Evolutionary conservation across 2,888 invertebrate genomes (phyloP).

Genomic region (Eupeodes latifasciatus): DNA sequence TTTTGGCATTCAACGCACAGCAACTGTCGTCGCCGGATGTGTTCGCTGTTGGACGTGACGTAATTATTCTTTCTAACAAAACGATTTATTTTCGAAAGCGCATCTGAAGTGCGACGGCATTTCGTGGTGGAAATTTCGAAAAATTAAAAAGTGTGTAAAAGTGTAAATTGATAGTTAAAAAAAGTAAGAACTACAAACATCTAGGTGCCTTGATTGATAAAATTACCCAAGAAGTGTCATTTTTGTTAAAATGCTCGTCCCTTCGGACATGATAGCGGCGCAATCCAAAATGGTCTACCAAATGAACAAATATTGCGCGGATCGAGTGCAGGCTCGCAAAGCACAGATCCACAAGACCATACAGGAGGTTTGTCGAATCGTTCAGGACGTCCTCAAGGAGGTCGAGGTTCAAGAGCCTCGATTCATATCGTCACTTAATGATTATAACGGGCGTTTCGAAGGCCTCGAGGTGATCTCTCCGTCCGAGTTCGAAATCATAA

Average conservation of each 20-base stretch:
- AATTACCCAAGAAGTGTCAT: constrained; percentile 68
- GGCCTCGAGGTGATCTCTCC: constrained; percentile 97
- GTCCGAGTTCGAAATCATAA: constrained; percentile 96
- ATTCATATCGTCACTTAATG: constrained; percentile 95
- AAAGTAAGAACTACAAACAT: not conserved
- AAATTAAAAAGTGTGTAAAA: not conserved
- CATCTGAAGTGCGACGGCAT: constrained; percentile 37
- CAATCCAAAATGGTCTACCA: constrained; percentile 98
- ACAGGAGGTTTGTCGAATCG: constrained; percentile 95
- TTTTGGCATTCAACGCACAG: constrained; percentile 73
- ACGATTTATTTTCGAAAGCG: constrained; percentile 28
- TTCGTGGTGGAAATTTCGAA: not conserved
- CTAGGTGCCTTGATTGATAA: not conserved
- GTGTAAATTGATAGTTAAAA: not conserved
- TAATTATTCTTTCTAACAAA: constrained; percentile 39
- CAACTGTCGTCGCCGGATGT: constrained; percentile 74
- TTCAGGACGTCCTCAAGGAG: constrained; percentile 97
- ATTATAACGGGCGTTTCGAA: constrained; percentile 95
- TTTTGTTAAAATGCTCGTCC: constrained; percentile 91
- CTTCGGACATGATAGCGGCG: constrained; percentile 96
- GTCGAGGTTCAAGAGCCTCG: constrained; percentile 98
- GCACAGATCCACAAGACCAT: constrained; percentile 94
- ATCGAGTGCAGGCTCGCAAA: constrained; percentile 94
- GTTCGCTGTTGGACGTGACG: constrained; percentile 62
- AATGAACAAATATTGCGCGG: constrained; percentile 97